Base-by-base conservation (phyloP, 2,888 invertebrate genomes). In the Temnothorax ravouxi region DNA sequence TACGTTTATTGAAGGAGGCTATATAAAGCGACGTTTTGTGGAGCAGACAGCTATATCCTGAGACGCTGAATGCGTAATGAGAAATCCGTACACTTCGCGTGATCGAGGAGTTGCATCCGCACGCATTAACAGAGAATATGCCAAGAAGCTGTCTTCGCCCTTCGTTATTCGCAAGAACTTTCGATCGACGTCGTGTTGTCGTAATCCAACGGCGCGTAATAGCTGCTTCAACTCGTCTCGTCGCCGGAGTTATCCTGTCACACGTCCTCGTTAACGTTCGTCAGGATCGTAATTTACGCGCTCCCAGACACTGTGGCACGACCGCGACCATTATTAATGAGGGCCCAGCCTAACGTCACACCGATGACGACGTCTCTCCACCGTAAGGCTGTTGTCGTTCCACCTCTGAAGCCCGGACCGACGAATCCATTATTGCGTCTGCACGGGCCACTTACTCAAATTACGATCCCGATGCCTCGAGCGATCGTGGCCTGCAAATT, bases 221-320 rank as follows among this genome's bases (percentile, higher is more conserved):
- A 59, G 59, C 59, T 47, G 59, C 8, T 56, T 50, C 47, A 47
- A 61, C 25, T 50, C 62, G 52, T 38, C 54, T 9, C 66, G 44
- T 50, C 50, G 62, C 9, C 25, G 64, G 59, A 47, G 52, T 81
- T 59, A 61, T 47, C 56, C 59, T 62, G 71, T 64, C 83, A 64
- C 67, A 83, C 56, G 74, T 86, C 82, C 84, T 85, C 87, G 83
- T 88, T 90, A 88, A 88, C 85, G 87, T 90, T 91, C 88, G 89
- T 91, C 91, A 90, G 88, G 82, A 84, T 80, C 84, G 85, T 87
- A 91, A 91, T 92, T 91, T 92, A 91, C 89, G 88, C 88, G 88
- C 86, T 85, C 80, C 72, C 80, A 50, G 79, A 61, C 84, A 86
- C 82, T 85, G 86, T 89, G 87, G 74, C 84, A 84, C 76, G 86